Base-by-base conservation (phyloP, 2,888 invertebrate genomes). In the Tetragnatha montana region DNA sequence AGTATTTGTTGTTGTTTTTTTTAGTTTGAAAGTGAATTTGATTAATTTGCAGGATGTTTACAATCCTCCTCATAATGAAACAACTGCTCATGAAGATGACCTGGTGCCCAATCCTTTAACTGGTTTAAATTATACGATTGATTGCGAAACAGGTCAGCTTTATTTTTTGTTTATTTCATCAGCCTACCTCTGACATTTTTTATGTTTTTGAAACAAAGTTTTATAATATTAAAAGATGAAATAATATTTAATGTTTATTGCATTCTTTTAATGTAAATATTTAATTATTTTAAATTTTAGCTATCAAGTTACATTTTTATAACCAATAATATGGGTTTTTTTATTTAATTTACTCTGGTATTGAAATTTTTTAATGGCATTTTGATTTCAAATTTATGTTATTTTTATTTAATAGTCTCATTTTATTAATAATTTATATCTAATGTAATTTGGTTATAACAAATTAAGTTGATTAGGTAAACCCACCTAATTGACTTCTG, bases 111-210 rank as follows among this genome's bases (percentile, higher is more conserved):
- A 91, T 73, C 81, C 82, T 22, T 80, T 87, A 50, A 73, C 87
- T 80, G 85, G 87, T 19, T 21, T 89, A n/a, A 85, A 88, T 81
- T 91, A 89, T 68, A 89, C 88, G 10, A 96, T 97, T 90, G 97
- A 97, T 93, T 96, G 96, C 17, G 97, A 97, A 94, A 97, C 97
- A 91, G 97, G 97, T 97, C 93, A 95, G 96, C 95, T 21, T 14
- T 69, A 8, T 74, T 60, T 83, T 7, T 60, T 35, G 35, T 35
- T 35, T 35, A 35, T 35, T 35, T 35, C 35, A 35, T 35, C 35
- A 35, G 1, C 35, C 35, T 35, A 35, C 35, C 2, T 35, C 35
- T 35, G 35, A 35, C 35, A 35, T 35, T 2, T 35, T 35, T 35
- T 35, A 35, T 35, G 35, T 35, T 35, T 35, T 35, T 35, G 4